Conservation (phyloP, 2,113 vertebrate genomes). For the Grus americana region DNA sequence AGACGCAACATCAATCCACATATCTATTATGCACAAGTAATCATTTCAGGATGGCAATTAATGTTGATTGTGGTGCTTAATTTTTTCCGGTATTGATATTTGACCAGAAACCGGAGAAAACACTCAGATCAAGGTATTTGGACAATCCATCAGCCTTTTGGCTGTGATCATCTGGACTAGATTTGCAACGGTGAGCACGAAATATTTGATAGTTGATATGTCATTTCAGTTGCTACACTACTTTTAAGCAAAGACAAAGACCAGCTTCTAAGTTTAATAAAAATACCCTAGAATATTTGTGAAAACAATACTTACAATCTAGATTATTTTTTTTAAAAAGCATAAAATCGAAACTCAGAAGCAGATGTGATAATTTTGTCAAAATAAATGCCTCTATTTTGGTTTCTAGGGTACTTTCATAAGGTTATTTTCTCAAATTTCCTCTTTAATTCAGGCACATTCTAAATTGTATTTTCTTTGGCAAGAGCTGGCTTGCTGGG, state of each 20-base stretch:
- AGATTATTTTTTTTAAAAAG: neutral
- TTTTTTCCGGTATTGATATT: slow-evolving; percentile 40
- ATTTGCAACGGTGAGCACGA: slow-evolving; percentile 23
- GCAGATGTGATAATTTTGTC: slow-evolving; percentile 47
- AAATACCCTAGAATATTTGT: slow-evolving; percentile 3
- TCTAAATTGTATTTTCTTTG: slow-evolving; percentile 60
- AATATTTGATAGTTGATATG: neutral
- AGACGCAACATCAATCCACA: neutral
- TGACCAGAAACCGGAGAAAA: slow-evolving; percentile 40
- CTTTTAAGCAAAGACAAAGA: slow-evolving; percentile 8
- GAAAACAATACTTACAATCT: neutral
- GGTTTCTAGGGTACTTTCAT: slow-evolving; percentile 14
- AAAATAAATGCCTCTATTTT: slow-evolving; percentile 44
- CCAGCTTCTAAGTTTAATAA: neutral
- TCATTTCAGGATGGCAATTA: slow-evolving; percentile 27
- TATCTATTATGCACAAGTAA: neutral
- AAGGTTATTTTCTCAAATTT: slow-evolving; percentile 60
- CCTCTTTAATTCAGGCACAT: slow-evolving; percentile 41
- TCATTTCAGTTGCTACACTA: neutral
- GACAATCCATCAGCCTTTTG: slow-evolving; percentile 34
- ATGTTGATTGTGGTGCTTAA: slow-evolving; percentile 16
- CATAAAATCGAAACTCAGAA: slow-evolving; percentile 19
- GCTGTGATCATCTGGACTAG: slow-evolving; percentile 33
- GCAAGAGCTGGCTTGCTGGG: slow-evolving; percentile 12
- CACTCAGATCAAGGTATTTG: slow-evolving; percentile 29